Base-by-base conservation (phyloP, 92 coral and sea anemone species). In the Siderastrea siderea region DNA sequence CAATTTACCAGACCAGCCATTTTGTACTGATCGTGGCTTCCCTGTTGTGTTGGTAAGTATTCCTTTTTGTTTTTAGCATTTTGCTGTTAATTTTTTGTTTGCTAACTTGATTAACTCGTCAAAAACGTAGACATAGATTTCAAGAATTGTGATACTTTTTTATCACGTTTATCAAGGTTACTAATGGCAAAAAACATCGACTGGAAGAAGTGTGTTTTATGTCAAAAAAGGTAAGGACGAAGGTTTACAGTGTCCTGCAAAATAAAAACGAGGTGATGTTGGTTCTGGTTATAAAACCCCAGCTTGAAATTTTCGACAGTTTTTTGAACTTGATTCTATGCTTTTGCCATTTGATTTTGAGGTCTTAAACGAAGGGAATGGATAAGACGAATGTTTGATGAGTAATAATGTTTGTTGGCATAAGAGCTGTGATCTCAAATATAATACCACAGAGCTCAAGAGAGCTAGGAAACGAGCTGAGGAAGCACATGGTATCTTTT, bases 171-270 rank as follows among this genome's bases (percentile, higher is more conserved):
- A 26, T 26, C 38, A 26, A 26, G 38, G 38, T 26, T 26, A 26
- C 38, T 26, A 26, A 26, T 26, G 38, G 38, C 38, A 26, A 26
- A 26, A 26, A 26, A 26, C 38, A 26, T 26, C 38, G 38, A 26
- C 58, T 53, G 58, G 10, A 53, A 53, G 10, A 64, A 64, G 17
- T 64, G 68, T 64, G 68, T 64, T 64, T n/a, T 64, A 15, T 64
- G 68, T 64, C 68, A 64, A 64, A n/a, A n/a, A n/a, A 10, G 53
- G 7, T 3, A 74, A 48, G 52, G 17, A 58, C 7, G 82, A 88
- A 62, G 47, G 53, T 1, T 65, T 88, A 8, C 53, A 88, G 78
- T 88, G 81, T 50, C 83, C 91, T 38, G 76, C 92, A 38, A 74
- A 82, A 57, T 71, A 82, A 38, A 80, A 80, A 47, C 52, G 82